Conservation (phyloP, 1,140 invertebrate genomes). For the Drosophila kurseongensis region DNA sequence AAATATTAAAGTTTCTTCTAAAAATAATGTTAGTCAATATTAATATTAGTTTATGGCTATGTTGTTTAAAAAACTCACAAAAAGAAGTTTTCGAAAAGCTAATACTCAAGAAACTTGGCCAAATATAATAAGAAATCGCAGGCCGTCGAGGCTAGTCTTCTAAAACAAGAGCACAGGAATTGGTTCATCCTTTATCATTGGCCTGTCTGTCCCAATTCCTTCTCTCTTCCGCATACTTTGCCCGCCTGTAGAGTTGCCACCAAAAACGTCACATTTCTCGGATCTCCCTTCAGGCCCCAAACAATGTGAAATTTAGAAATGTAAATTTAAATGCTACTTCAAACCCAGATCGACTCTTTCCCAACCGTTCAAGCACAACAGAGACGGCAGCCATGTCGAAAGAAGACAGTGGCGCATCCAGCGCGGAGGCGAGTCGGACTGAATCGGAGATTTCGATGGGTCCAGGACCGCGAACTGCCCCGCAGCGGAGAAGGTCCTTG, state of each 20-base stretch:
- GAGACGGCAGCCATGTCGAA: slow-evolving; percentile 44
- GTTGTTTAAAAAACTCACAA: too few species aligned
- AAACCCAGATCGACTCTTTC: slow-evolving; percentile 9
- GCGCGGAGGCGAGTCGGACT: neutral
- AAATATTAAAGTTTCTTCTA: too few species aligned
- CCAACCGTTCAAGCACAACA: slow-evolving; percentile 3
- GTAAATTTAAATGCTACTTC: slow-evolving; percentile 37
- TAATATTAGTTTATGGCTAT: too few species aligned
- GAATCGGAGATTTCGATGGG: neutral
- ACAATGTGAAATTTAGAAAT: slow-evolving; percentile 33
- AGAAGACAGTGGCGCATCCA: slow-evolving; percentile 6
- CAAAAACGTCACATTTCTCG: slow-evolving; percentile 13
- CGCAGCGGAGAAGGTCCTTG: neutral
- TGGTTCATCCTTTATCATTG: too few species aligned
- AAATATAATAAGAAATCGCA: too few species aligned
- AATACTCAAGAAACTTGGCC: too few species aligned
- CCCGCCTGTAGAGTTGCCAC: slow-evolving; percentile 16
- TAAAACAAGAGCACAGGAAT: too few species aligned
- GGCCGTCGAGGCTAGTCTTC: too few species aligned
- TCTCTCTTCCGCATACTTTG: neutral
- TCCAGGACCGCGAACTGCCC: neutral
- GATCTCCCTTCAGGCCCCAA: slow-evolving; percentile 7
- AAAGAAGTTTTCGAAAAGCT: too few species aligned
- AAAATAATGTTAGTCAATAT: too few species aligned
- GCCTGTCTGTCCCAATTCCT: neutral